Evolutionary conservation across 2,888 invertebrate genomes (phyloP).

Genomic region (Apodemia mormo): DNA sequence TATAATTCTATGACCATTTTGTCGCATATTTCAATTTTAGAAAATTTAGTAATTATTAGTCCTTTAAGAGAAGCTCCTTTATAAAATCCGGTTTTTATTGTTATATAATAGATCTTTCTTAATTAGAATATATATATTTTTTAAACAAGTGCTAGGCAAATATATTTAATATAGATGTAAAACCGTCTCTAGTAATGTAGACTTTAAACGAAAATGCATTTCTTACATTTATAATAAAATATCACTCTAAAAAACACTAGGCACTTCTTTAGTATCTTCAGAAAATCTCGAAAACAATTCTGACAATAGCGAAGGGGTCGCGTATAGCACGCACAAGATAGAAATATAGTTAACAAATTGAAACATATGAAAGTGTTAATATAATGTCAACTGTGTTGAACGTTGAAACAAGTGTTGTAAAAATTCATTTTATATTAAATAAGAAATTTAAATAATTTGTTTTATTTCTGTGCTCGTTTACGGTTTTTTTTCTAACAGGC

Average conservation of each 20-base stretch:
- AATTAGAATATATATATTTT: too few species aligned
- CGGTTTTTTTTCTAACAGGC: too few species aligned
- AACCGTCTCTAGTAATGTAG: too few species aligned
- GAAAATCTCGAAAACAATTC: not conserved
- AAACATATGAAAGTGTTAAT: slow-evolving; percentile 7
- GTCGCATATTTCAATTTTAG: too few species aligned
- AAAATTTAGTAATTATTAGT: too few species aligned
- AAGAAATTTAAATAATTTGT: slow-evolving; percentile 54
- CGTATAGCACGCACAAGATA: slow-evolving; percentile 9
- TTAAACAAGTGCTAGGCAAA: too few species aligned
- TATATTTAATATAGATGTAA: too few species aligned
- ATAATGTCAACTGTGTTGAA: slow-evolving; percentile 13
- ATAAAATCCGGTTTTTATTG: too few species aligned
- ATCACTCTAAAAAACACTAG: not conserved
- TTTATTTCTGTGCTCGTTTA: not conserved
- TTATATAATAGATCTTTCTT: too few species aligned
- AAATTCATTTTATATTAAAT: slow-evolving; percentile 64
- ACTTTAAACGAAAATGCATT: not conserved
- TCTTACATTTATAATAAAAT: not conserved
- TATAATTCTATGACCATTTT: too few species aligned
- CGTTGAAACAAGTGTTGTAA: slow-evolving; percentile 48
- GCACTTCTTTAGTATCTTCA: not conserved
- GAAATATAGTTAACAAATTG: slow-evolving; percentile 3
- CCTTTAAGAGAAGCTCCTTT: too few species aligned
- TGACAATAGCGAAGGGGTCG: not conserved